phyloP scores from a whole-genome alignment of 2,888 invertebrate genomes.

The Halocaridina rubra region DNA sequence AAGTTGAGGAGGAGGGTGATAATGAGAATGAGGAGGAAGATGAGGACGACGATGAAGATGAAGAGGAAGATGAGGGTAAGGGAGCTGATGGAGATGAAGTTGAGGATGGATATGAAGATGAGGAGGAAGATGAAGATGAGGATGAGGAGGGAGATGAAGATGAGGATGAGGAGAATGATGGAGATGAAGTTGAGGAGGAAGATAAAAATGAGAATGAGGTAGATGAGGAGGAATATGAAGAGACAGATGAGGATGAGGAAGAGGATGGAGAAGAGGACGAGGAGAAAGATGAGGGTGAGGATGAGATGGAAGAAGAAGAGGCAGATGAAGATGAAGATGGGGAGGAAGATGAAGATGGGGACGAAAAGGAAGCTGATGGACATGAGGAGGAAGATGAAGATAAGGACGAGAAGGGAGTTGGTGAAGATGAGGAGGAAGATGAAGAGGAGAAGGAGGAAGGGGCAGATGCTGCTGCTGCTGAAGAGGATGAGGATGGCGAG shows the following conservation, averaged over 20 bases:
- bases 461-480: neutral
- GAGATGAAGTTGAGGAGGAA: neutral
- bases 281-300: too few species aligned
- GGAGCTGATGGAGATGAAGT: slow-evolving; percentile 44
- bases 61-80: neutral
- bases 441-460: neutral
- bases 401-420: neutral
- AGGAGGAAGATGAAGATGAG: slow-evolving; percentile 64
- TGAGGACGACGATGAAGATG: neutral
- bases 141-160: slow-evolving; percentile 11
- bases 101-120: slow-evolving; percentile 62
- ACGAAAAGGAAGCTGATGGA: neutral
- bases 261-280: neutral
- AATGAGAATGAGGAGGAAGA: neutral
- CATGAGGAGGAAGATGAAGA: neutral
- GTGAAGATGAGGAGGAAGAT: neutral
- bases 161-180: neutral
- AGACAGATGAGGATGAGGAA: neutral
- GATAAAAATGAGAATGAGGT: neutral
- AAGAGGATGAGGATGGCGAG: neutral
- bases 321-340: neutral
- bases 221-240: neutral
- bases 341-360: neutral
- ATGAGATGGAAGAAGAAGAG: neutral
- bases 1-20: neutral